Percentiles rank a stretch among this genome's conserved stretches.
These are phyloP conservation scores for Pundamilia nyererei DNA, from an alignment of 2,113 vertebrate genomes.

Conservation along the genomic window DNA sequence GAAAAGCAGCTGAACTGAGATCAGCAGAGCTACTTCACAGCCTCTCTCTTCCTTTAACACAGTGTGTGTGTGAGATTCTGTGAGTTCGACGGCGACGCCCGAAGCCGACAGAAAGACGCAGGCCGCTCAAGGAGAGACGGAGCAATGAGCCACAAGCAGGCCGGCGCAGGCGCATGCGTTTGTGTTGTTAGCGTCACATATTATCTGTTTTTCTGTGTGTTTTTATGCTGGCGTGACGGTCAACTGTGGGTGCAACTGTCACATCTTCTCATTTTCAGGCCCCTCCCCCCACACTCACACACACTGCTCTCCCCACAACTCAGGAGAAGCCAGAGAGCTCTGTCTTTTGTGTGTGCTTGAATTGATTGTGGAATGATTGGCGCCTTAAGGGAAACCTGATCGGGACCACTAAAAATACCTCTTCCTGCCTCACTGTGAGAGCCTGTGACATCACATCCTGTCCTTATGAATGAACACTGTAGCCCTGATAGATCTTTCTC, in stretches of 20 bases:
- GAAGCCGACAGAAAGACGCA: conserved; percentile 41
- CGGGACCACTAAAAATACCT: conserved; percentile 60
- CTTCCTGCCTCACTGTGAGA: conserved; percentile 48
- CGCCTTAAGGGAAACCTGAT: conserved; percentile 43
- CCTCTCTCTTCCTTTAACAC: conserved; percentile 44
- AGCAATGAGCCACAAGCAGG: not conserved
- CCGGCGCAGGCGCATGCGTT: not conserved
- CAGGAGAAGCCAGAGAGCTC: not conserved
- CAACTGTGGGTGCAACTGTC: not conserved
- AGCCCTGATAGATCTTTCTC: not conserved
- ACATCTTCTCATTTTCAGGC: conserved; percentile 5
- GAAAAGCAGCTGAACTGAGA: conserved; percentile 48
- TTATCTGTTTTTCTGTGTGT: not conserved
- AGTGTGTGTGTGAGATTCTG: not conserved
- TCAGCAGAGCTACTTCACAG: conserved; percentile 31
- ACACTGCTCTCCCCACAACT: not conserved
- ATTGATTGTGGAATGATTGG: conserved; percentile 29
- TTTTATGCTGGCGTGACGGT: not conserved
- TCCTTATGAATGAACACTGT: conserved; percentile 38
- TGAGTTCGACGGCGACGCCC: not conserved
- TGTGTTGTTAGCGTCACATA: not conserved
- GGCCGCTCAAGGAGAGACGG: conserved; percentile 46
- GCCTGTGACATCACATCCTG: conserved; percentile 61
- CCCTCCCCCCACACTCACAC: not conserved
- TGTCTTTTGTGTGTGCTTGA: not conserved